Base-by-base conservation (phyloP, 2,888 invertebrate species). In the Papilio protenor region DNA sequence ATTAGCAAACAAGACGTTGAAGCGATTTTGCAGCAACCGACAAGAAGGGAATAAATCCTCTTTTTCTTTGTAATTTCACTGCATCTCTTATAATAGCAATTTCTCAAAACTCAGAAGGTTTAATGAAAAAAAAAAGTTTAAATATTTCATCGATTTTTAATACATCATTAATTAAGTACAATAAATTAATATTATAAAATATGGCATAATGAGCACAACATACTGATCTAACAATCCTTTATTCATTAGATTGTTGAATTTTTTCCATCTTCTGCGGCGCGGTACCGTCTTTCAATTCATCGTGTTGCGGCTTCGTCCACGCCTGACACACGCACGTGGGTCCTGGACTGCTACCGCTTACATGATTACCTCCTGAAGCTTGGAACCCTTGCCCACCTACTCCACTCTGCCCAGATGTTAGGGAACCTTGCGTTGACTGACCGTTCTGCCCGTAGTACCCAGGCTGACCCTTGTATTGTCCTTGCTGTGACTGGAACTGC, bases 251-350 rank as follows among this genome's bases (percentile, higher is more conserved):
- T 79, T 84, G 80, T 69, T 81, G 78, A 40, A 78, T 79, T 45
- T 86, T 85, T 70, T 86, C 86, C 73, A 80, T 83, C 79, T 87
- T 87, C 23, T 86, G 87, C 4, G 84, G 27, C 73, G 83, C 70
- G 73, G 84, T 80, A 3, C 64, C 52, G 70, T 84, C 82, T 6
- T 81, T 82, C 4, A 82, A 75, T 14, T 79, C 79, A 1, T 85
- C 86, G 10, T 80, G 66, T 57, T 84, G 86, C 1, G 92, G 92
- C 73, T 94, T 94, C 0, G 91, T 90, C 93, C 93, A 94, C 0
- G 94, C 87, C 79, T 93, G 94, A 81, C 94, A 94, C 1, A 94
- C 90, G 78, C 94, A 94, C 0, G 91, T 88, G 0, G 92, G 93
- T 0, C 92, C 93, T 40, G 86, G 85, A 0, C 82, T 83, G 16